Base-by-base conservation (phyloP, 1,140 invertebrate species). In the Leptestheria dahalacensis region DNA sequence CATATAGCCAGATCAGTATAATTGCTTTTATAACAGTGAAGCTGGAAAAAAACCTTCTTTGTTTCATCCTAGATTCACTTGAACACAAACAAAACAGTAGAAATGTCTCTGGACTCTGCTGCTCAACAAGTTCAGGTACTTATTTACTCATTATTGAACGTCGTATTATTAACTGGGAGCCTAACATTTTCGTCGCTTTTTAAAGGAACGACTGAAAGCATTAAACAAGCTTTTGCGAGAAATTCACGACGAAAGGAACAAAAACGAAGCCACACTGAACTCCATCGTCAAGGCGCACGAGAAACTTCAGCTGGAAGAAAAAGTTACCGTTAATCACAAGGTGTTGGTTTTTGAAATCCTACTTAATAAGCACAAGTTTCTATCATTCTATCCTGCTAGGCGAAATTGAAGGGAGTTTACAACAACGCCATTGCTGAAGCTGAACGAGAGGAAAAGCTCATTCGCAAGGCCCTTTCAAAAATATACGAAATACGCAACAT, bases 401-500 rank as follows among this genome's bases (percentile, higher is more conserved):
- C 82, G 66, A 89, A 91, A 71, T 70, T 93, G 25, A 89, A 86
- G 72, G 80, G 75, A 51, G 71, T 91, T n/a, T 88, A 91, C 65
- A 86, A 83, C 68, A 79, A 82, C 25, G 86, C 86, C 0, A 73
- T 91, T 49, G 69, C 77, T 24, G 91, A 94, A 70, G 83, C 88
- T 1, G 81, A 86, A 63, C 79, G 83, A 64, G 92, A 96, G 71
- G 88, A 92, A 66, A 84, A 88, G 60, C 72, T 88, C 1, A 74
- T 96, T 15, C 73, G 90, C 25, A 82, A 83, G 66, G 86, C 89
- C 1, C 69, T 97, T 23, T 79, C 82, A 46, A 88, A 88, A 70
- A 92, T 97, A 55, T 85, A 86, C 69, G 91, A 96, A 73, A 93
- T 97, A 55, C 78, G 91, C 59, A 79, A 81, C 10, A 89, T 96